phyloP scores from a whole-genome alignment of 2,888 invertebrate genomes.

The Deilephila porcellus region DNA sequence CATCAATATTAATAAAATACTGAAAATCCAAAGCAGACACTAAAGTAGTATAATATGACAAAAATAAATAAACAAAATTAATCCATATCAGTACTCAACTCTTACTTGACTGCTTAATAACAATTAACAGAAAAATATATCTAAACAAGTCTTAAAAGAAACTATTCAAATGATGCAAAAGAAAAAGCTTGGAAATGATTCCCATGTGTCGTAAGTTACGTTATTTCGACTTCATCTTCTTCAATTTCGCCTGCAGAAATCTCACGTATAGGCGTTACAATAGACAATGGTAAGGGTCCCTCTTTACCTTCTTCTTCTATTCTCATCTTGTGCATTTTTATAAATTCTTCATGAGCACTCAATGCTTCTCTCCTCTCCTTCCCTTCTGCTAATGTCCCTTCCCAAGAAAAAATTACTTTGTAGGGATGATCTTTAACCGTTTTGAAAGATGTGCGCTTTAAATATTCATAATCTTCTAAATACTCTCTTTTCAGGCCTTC shows the following conservation, averaged over 20 bases:
- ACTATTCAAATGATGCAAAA: no score
- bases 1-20: no score
- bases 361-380: slow-evolving; percentile 77
- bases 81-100: not conserved
- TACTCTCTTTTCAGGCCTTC: slow-evolving; percentile 66
- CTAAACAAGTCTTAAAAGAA: not conserved
- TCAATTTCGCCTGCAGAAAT: slow-evolving; percentile 8
- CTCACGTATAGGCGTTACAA: not conserved
- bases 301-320: slow-evolving; percentile 55
- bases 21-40: not conserved
- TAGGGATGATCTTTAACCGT: slow-evolving; percentile 79
- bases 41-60: not conserved
- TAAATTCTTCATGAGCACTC: slow-evolving; percentile 66
- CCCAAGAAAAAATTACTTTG: slow-evolving; percentile 83
- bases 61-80: not conserved
- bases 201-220: not conserved
- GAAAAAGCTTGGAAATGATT: no score
- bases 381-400: slow-evolving; percentile 79
- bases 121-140: not conserved
- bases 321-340: slow-evolving; percentile 66
- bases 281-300: not conserved
- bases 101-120: not conserved
- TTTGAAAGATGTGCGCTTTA: slow-evolving; percentile 59
- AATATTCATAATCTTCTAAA: slow-evolving; percentile 65
- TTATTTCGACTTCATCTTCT: slow-evolving; percentile 9